These are phyloP conservation scores for Abramis brama DNA, from an alignment of 2,113 vertebrate species.

Conservation along the genomic window DNA sequence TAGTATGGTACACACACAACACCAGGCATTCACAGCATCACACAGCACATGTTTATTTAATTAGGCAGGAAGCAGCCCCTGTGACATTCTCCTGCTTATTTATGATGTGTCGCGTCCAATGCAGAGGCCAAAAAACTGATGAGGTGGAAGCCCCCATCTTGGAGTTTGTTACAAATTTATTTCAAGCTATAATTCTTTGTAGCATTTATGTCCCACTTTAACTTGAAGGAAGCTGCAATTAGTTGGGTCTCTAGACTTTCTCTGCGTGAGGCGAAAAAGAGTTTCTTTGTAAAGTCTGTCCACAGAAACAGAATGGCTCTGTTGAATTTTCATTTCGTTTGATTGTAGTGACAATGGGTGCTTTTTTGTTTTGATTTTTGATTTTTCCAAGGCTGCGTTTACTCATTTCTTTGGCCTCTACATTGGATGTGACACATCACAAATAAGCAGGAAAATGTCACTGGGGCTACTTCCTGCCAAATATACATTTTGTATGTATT, in stretches of 20 bases:
- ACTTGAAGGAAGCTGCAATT: constrained; percentile 62
- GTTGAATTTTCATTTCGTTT: constrained; percentile 16
- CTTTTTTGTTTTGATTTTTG: background rate
- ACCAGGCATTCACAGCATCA: constrained; percentile 57
- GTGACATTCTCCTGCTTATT: constrained; percentile 72
- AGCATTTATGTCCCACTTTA: constrained; percentile 54
- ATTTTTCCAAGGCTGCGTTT: background rate
- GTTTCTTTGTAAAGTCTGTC: constrained; percentile 41
- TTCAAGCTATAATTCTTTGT: constrained; percentile 62
- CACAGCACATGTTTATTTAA: constrained; percentile 71
- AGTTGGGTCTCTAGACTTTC: constrained; percentile 64
- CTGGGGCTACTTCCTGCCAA: constrained; percentile 69
- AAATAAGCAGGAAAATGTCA: constrained; percentile 71
- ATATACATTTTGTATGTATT: constrained; percentile 22
- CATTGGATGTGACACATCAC: constrained; percentile 68
- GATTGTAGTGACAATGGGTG: background rate
- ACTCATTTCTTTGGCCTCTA: constrained; percentile 52
- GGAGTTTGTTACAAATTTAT: constrained; percentile 57
- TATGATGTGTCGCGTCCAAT: constrained; percentile 71
- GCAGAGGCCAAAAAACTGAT: constrained; percentile 59
- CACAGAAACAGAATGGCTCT: constrained; percentile 7
- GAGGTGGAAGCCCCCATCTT: constrained; percentile 60
- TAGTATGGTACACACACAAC: constrained; percentile 65
- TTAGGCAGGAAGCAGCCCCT: constrained; percentile 72
- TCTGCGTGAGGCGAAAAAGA: constrained; percentile 45